These are phyloP conservation scores for Hofmannophila pseudospretella DNA, from an alignment of 2,888 invertebrate genomes.

Conservation along the genomic window DNA sequence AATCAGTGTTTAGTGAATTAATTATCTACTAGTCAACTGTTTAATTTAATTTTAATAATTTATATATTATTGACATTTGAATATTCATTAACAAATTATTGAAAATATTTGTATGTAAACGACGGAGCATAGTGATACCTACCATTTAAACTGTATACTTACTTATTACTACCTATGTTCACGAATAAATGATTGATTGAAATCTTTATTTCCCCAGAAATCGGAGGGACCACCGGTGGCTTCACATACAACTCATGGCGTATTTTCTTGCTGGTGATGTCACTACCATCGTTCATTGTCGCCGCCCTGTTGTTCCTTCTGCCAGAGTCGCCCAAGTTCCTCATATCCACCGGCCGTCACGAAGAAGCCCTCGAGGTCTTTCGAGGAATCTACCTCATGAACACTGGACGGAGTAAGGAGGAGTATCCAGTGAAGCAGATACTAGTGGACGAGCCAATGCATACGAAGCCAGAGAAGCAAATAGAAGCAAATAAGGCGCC, in stretches of 20 bases:
- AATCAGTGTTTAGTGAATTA: too few relatives aligned
- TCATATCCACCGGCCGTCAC: slow-evolving; percentile 86
- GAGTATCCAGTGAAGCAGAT: slow-evolving; percentile 87
- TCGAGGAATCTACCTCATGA: slow-evolving; percentile 87
- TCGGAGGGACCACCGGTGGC: slow-evolving; percentile 81
- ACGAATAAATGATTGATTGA: too few relatives aligned
- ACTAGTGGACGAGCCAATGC: slow-evolving; percentile 76
- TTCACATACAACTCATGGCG: slow-evolving; percentile 95
- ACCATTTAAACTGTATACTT: too few relatives aligned
- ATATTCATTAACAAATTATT: too few relatives aligned
- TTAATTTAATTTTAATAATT: too few relatives aligned
- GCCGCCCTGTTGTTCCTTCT: slow-evolving; percentile 88
- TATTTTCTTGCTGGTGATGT: slow-evolving; percentile 92
- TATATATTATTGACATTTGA: too few relatives aligned
- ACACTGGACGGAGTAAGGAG: slow-evolving; percentile 86
- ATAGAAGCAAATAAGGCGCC: slow-evolving; percentile 77
- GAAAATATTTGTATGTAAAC: too few relatives aligned
- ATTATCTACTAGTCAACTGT: too few relatives aligned
- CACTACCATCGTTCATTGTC: slow-evolving; percentile 92
- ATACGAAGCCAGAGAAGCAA: slow-evolving; percentile 75
- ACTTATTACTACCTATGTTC: too few relatives aligned
- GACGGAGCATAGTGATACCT: too few relatives aligned
- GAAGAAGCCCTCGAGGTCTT: slow-evolving; percentile 91
- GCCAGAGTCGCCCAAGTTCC: slow-evolving; percentile 95
- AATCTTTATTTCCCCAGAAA: slow-evolving; percentile 73